Base-by-base conservation (phyloP, 1,140 invertebrate species). In the Pachypsylla venusta region DNA sequence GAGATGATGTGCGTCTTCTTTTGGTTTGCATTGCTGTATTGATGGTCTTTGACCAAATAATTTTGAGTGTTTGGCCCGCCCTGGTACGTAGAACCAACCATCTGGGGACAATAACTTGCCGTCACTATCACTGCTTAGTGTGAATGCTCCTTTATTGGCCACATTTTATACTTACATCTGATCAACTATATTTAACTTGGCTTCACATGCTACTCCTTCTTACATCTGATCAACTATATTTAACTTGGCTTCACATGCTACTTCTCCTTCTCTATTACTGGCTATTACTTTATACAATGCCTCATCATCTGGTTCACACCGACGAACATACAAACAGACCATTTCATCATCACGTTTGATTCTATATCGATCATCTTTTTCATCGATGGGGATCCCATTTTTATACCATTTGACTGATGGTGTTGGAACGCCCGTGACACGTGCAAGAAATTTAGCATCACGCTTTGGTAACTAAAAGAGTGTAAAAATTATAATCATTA, bases 341-440 rank as follows among this genome's bases (percentile, higher is more conserved):
- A 81, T 76, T 66, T 91, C 89, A 0, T 87, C 87, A 65, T 92
- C 87, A 27, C 79, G 73, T 64, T 84, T 85, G 19, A 89, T 79
- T 56, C 78, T 78, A 67, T 87, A 91, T 65, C 89, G 92, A 14
- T 84, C 79, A 1, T 75, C 73, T 3, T 59, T 13, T 39, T 83
- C 77, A 0, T 67, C 65, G 12, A 93, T 75, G 0, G 79, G 80
- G 48, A 79, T 75, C 0, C 83, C 84, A 68, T 92, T 81, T 68
- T 81, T 87, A 66, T 81, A 85, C 92, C 93, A 98, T 0, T 77
- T 74, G 5, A 96, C 74, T 5, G 92, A 87, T 0, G 94, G 93
- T 57, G 79, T 75, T 0, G 94, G 94, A 30, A 93, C 78, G 10
- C 93, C 94, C 25, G 78, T 81, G 2, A 95, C 82, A 4, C 86